Conservation (phyloP, 1,140 invertebrate species). For the Anastatus disparis region DNA sequence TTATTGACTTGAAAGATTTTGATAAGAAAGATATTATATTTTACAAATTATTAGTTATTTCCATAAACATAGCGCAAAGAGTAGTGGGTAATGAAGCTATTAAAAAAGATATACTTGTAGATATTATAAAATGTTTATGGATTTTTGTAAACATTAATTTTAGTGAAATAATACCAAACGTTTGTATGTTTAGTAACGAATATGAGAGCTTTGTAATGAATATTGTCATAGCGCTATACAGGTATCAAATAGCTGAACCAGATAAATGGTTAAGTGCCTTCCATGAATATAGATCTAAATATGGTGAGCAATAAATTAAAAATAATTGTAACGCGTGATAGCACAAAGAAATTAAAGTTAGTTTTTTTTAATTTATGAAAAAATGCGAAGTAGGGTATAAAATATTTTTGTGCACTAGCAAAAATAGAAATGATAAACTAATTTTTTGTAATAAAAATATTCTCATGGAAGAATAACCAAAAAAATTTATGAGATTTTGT, state of each 20-base stretch:
- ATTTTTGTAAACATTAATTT: conserved; percentile 33
- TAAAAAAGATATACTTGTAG: conserved; percentile 15
- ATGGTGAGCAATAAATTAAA: no score
- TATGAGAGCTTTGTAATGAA: conserved; percentile 14
- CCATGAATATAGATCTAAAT: no score
- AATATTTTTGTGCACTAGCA: no score
- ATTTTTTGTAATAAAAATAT: no score
- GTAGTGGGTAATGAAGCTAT: not conserved
- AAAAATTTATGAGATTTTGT: no score
- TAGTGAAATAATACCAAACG: not conserved
- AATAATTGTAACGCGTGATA: no score
- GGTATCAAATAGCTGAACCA: not conserved
- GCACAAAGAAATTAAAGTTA: no score
- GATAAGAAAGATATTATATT: conserved; percentile 37
- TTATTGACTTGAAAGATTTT: conserved; percentile 23
- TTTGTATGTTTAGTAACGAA: not conserved
- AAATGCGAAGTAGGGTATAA: no score
- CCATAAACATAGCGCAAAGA: conserved; percentile 21
- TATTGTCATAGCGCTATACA: conserved; percentile 18
- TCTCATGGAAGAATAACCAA: no score
- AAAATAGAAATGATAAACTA: no score
- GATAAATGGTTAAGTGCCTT: conserved; percentile 18
- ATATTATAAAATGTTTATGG: conserved; percentile 40
- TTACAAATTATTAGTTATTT: conserved; percentile 34
- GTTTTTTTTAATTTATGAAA: no score